A percentile compares a stretch with the other conserved stretches of the same genome.
Conservation (phyloP, 2,888 invertebrate species). For the Gymnosoma rotundatum region DNA sequence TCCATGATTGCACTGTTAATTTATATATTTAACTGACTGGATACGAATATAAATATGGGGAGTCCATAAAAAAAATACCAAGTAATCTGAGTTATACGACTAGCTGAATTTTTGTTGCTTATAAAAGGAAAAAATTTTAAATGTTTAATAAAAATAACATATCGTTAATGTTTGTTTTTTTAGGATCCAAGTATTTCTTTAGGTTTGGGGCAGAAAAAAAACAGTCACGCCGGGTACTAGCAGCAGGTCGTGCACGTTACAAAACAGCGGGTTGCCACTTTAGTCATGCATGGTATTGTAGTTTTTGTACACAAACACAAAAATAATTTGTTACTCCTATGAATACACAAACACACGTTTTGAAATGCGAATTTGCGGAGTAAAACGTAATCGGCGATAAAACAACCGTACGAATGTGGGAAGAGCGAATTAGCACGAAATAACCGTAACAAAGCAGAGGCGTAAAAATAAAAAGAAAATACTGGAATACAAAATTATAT, state of each 20-base stretch:
- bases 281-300: slow-evolving; percentile 28
- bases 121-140: slow-evolving; percentile 9
- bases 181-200: slow-evolving; percentile 3
- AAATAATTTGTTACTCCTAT: not conserved
- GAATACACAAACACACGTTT: slow-evolving; percentile 59
- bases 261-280: slow-evolving; percentile 64
- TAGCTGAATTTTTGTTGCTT: slow-evolving; percentile 39
- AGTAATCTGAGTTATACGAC: not conserved
- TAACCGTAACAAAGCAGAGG: slow-evolving; percentile 67
- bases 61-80: not conserved
- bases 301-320: slow-evolving; percentile 26
- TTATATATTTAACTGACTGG: slow-evolving; percentile 1
- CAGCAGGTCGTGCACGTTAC: slow-evolving; percentile 57
- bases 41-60: slow-evolving; percentile 8
- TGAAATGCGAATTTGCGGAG: slow-evolving; percentile 69
- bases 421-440: slow-evolving; percentile 67
- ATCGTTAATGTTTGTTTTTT: slow-evolving; percentile 28
- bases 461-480: slow-evolving; percentile 65
- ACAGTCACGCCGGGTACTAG: slow-evolving; percentile 52
- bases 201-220: not conserved
- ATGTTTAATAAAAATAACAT: slow-evolving; percentile 33
- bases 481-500: slow-evolving; percentile 39
- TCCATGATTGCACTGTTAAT: slow-evolving; percentile 76
- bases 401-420: slow-evolving; percentile 65
- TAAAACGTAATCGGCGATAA: slow-evolving; percentile 61